phyloP scores from a whole-genome alignment of 2,888 invertebrate species.

The Physocephala rufipes region DNA sequence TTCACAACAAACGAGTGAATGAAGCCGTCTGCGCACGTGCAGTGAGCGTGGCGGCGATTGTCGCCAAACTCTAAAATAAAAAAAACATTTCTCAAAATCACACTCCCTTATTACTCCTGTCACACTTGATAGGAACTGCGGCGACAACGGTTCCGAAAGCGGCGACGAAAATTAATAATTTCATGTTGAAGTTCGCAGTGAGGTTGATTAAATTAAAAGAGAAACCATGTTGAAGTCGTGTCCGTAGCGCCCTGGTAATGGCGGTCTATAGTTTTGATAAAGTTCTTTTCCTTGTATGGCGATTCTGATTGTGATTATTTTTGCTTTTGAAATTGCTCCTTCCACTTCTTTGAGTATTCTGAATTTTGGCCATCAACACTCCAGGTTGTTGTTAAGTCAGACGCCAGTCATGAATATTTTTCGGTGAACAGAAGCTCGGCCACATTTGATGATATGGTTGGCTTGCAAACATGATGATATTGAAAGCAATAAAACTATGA shows the following conservation, averaged over 20 bases:
- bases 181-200: conserved; percentile 10
- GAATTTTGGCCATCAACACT: not conserved
- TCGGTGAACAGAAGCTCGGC: conserved; percentile 4
- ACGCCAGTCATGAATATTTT: conserved; percentile 20
- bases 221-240: conserved; percentile 35
- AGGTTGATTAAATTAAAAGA: conserved; percentile 22
- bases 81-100: conserved; percentile 10
- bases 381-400: not conserved
- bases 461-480: conserved; percentile 1
- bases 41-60: conserved; percentile 10
- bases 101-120: conserved; percentile 17
- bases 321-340: conserved; percentile 28
- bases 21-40: conserved; percentile 8
- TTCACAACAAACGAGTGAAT: not conserved
- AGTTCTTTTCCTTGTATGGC: conserved; percentile 21
- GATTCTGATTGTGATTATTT: conserved; percentile 21
- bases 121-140: conserved; percentile 23
- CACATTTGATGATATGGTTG: not conserved
- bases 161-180: conserved; percentile 10
- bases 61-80: not conserved
- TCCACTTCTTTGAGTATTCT: not conserved
- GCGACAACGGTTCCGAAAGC: not conserved
- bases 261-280: not conserved
- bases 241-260: conserved; percentile 27
- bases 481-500: not conserved